phyloP scores from a whole-genome alignment of 2,113 vertebrate genomes.

The Stigmatopora nigra region DNA sequence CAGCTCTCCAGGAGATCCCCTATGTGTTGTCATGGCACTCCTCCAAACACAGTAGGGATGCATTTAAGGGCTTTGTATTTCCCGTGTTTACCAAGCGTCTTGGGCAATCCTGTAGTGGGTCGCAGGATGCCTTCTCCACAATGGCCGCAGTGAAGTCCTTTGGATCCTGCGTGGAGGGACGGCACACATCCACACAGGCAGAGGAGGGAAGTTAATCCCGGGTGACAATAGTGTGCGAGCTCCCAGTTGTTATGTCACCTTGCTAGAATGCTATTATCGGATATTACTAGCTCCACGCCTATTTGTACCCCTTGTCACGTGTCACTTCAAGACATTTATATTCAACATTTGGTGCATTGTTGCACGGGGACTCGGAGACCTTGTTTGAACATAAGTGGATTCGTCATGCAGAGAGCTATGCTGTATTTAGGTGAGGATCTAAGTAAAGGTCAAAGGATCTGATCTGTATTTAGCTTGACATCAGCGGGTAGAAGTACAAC shows the following conservation, averaged over 20 bases:
- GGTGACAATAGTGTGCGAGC: conserved; percentile 36
- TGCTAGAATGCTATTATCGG: conserved; percentile 28
- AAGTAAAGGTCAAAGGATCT: conserved; percentile 33
- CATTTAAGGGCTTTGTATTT: conserved; percentile 60
- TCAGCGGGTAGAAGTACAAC: conserved; percentile 13
- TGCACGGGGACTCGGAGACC: conserved; percentile 25
- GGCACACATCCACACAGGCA: conserved; percentile 27
- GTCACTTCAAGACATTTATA: conserved; percentile 15
- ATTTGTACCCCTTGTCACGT: conserved; percentile 11
- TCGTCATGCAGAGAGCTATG: conserved; percentile 37
- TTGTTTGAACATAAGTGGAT: conserved; percentile 46
- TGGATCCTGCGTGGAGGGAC: conserved; percentile 15
- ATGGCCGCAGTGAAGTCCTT: conserved; percentile 32
- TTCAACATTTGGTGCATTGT: conserved; percentile 29
- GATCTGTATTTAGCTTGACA: conserved; percentile 29
- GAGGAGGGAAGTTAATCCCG: conserved; percentile 39
- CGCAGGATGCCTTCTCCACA: conserved; percentile 45
- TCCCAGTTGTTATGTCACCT: conserved; percentile 39
- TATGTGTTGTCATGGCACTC: conserved; percentile 65
- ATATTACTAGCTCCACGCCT: neutral
- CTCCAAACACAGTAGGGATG: conserved; percentile 66
- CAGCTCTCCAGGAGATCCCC: conserved; percentile 48
- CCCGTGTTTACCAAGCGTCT: conserved; percentile 57
- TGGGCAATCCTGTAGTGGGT: conserved; percentile 47
- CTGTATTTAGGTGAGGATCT: conserved; percentile 51